Percentiles rank a stretch among this genome's conserved stretches.
Evolutionary conservation across 2,113 vertebrate genomes (phyloP).

Genomic region (Brevimyrus niger): DNA sequence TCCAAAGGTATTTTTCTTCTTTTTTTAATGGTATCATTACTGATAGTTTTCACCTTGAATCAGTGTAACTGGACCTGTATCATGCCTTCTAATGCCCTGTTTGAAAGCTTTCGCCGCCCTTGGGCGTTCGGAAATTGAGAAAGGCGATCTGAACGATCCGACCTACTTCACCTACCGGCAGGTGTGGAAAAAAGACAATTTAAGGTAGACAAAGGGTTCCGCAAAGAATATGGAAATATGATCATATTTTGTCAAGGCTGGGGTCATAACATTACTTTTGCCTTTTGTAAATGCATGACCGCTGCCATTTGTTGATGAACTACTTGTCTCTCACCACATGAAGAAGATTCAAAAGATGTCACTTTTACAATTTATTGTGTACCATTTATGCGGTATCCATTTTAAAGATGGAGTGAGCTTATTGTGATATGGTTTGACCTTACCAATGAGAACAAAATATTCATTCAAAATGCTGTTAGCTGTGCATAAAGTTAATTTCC

Average conservation of each 20-base stretch:
- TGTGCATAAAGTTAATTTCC: not conserved
- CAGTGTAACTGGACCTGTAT: conserved; percentile 3
- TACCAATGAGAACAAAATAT: not conserved
- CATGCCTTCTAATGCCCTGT: not conserved
- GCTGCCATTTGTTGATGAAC: not conserved
- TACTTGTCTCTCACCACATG: not conserved
- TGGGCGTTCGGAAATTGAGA: not conserved
- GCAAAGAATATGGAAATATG: conserved; percentile 2
- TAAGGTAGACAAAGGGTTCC: not conserved
- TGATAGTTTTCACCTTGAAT: not conserved
- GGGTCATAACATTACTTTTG: conserved; percentile 7
- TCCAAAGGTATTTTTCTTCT: not conserved
- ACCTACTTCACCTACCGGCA: not conserved
- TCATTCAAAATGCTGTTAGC: not conserved
- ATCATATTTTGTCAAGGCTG: not conserved
- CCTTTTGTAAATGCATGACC: not conserved
- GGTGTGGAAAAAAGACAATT: not conserved
- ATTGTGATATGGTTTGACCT: not conserved
- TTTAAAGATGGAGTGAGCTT: not conserved
- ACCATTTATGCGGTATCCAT: not conserved
- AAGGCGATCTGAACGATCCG: not conserved
- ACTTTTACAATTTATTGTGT: not conserved
- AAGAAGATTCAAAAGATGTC: not conserved
- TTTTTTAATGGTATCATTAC: conserved; percentile 6
- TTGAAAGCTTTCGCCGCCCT: not conserved